Evolutionary conservation across 2,888 invertebrate species (phyloP), one percentile per base, ranked within the genome.

Genomic region (Lycia hirtaria): DNA sequence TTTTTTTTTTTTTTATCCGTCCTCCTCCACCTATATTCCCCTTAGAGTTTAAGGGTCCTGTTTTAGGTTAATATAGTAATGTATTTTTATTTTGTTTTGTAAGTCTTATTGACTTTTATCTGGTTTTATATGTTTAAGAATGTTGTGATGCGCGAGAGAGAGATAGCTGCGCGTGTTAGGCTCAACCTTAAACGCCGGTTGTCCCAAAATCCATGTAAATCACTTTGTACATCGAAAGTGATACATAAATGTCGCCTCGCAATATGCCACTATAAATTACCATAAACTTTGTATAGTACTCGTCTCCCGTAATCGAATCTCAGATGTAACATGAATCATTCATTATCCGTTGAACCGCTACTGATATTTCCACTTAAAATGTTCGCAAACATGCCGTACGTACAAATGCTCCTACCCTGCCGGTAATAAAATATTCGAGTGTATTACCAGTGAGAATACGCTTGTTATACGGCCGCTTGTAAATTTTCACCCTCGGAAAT

Each of bases 401-500:
- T 17, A 44, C 32, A 55, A 32, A 22, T 45, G 22, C 43, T 40
- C 38, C 49, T 28, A 48, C 56, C 50, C 44, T 26, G 28, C 40
- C 53, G 61, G 56, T 60, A 59, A 63, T 64, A 65, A 65, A 67
- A 64, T 60, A 65, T 62, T 63, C 54, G 59, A 30, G 48, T 55
- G 54, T 45, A 52, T 58, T 56, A 61, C 53, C 48, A 52, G 37
- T 44, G 41, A 20, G 55, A 60, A 60, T 56, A 60, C 40, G 63
- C 55, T 67, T 63, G 61, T 63, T 58, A 62, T 53, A 59, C 47
- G 45, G 57, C 54, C 56, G 56, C 56, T 58, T 63, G 60, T 65
- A 64, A 65, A 67, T 60, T 63, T 54, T 47, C 59, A 67, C 64
- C 62, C 60, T 58, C 56, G 60, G 43, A 65, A 67, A 64, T 63